These are phyloP conservation scores for Sebastes aleutianus DNA, from an alignment of 2,797 vertebrate species.

Conservation along the genomic window DNA sequence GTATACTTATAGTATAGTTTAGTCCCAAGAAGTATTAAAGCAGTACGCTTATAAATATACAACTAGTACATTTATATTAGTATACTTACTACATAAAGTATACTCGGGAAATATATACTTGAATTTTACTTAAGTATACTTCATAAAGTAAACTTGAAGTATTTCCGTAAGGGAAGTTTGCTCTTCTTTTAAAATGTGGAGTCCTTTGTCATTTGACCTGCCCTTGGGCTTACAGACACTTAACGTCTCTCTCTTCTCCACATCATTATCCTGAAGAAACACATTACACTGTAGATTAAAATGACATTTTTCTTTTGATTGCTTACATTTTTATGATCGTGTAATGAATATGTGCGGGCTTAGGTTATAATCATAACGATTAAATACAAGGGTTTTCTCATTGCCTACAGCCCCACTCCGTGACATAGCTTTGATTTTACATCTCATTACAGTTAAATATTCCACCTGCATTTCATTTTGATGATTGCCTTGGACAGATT, in stretches of 20 bases:
- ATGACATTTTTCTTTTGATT: constrained; percentile 49
- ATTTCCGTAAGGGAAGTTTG: constrained; percentile 1
- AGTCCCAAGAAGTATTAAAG: no score
- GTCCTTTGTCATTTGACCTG: constrained; percentile 39
- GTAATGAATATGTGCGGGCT: constrained; percentile 25
- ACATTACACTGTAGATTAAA: constrained; percentile 45
- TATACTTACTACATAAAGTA: no score
- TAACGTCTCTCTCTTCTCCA: constrained; percentile 8
- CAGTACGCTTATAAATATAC: no score
- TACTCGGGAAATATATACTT: no score
- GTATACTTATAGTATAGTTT: no score
- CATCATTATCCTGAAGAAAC: constrained; percentile 43
- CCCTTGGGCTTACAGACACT: constrained; percentile 43
- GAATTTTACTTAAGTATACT: no score
- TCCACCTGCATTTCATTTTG: background rate
- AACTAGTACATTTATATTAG: no score
- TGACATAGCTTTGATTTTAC: constrained; percentile 14
- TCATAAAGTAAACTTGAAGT: no score
- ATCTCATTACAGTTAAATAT: constrained; percentile 27
- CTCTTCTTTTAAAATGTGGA: constrained; percentile 29
- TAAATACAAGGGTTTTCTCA: background rate
- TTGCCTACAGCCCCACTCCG: background rate
- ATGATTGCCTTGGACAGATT: background rate
- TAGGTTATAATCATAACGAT: constrained; percentile 16
- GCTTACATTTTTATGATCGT: constrained; percentile 27